Percentiles rank a stretch among this genome's conserved stretches.
Evolutionary conservation across 2,888 invertebrate species (phyloP).

Genomic region (Dynastes maya): DNA sequence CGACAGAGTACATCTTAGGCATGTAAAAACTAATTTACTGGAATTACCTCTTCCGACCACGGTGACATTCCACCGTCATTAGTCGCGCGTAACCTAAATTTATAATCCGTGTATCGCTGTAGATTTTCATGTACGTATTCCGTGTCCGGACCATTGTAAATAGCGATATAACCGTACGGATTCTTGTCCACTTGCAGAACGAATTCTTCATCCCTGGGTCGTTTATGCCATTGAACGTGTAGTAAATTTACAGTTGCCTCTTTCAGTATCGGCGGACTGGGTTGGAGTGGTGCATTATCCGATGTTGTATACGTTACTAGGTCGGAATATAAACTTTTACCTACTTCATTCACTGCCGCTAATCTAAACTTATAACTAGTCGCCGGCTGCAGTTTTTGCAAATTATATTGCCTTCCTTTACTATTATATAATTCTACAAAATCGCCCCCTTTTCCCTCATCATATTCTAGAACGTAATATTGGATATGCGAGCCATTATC

Average conservation of each 20-base stretch:
- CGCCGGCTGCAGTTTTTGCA: constrained; percentile 83
- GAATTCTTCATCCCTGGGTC: constrained; percentile 86
- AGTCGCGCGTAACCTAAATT: constrained; percentile 85
- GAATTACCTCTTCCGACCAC: constrained; percentile 85
- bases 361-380: constrained; percentile 88
- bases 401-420: constrained; percentile 82
- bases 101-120: constrained; percentile 84
- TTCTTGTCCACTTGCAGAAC: constrained; percentile 84
- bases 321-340: constrained; percentile 82
- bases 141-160: constrained; percentile 85
- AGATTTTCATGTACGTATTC: constrained; percentile 80
- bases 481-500: constrained; percentile 88
- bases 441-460: constrained; percentile 79
- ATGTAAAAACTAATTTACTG: constrained; percentile 12
- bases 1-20: neutral
- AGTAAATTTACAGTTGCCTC: constrained; percentile 78
- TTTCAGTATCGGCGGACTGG: constrained; percentile 82
- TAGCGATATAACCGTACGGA: constrained; percentile 73
- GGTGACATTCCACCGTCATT: constrained; percentile 88
- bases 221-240: constrained; percentile 82
- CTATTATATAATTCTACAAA: constrained; percentile 84
- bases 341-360: constrained; percentile 87
- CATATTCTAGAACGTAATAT: constrained; percentile 85
- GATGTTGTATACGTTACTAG: constrained; percentile 81
- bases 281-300: constrained; percentile 86